Evolutionary conservation across 2,113 vertebrate genomes (phyloP).

Genomic region (Heliornis fulica): DNA sequence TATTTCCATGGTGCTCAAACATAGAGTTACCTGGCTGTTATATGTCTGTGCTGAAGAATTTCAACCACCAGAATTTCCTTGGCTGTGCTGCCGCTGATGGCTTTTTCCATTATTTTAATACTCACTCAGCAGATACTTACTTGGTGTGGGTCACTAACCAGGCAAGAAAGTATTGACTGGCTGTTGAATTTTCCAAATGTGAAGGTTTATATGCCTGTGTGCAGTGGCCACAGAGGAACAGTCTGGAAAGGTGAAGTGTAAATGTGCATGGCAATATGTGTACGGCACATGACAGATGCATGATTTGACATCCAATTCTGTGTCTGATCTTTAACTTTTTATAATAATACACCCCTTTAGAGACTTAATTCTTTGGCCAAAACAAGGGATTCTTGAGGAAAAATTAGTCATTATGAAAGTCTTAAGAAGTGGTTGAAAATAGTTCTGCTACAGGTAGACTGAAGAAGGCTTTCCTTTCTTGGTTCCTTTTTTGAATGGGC

Average conservation of each 20-base stretch:
- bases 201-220: background rate
- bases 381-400: background rate
- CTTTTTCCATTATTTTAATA: conserved; percentile 46
- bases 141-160: background rate
- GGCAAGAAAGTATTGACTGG: background rate
- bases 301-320: background rate
- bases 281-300: background rate
- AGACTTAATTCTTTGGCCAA: background rate
- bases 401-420: background rate
- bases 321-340: background rate
- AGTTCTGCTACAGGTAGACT: background rate
- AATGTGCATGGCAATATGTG: background rate
- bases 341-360: background rate
- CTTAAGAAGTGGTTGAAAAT: background rate
- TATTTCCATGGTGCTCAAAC: conserved; percentile 43
- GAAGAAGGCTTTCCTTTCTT: background rate
- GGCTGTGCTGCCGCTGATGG: background rate
- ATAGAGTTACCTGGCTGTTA: background rate
- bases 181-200: background rate
- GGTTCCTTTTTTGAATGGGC: background rate
- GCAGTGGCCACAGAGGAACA: background rate
- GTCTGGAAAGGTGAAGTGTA: background rate
- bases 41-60: conserved; percentile 1
- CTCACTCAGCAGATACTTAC: background rate
- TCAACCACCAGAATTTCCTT: conserved; percentile 24